These are phyloP conservation scores for Lacerta bilineata DNA, from an alignment of 2,797 vertebrate species.

Conservation along the genomic window DNA sequence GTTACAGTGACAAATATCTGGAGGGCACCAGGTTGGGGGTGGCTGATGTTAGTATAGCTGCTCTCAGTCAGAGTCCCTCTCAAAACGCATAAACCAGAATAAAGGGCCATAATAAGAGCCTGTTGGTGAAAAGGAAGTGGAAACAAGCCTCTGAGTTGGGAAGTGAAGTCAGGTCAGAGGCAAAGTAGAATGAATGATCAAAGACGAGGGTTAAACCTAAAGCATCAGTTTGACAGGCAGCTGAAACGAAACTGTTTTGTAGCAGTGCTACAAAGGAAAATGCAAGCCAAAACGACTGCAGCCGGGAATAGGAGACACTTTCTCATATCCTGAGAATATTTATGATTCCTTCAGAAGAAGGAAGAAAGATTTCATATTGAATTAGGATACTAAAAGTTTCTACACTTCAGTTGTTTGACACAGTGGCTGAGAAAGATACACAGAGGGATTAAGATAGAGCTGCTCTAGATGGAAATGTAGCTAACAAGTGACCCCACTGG, in stretches of 20 bases:
- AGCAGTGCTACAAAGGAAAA: not conserved
- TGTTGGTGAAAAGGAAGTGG: not conserved
- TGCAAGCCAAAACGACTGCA: conserved; percentile 7
- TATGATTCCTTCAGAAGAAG: conserved; percentile 24
- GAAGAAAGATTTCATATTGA: not conserved
- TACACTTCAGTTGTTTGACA: not conserved
- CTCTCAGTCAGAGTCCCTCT: not conserved
- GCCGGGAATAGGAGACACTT: conserved; percentile 27
- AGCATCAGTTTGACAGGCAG: not conserved
- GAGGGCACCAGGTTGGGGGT: too few relatives aligned
- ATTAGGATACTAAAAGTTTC: conserved; percentile 23
- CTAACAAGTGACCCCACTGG: not conserved
- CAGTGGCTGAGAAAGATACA: not conserved
- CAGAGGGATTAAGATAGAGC: conserved; percentile 27
- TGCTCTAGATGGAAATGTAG: not conserved
- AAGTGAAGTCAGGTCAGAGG: not conserved
- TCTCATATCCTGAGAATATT: conserved; percentile 9
- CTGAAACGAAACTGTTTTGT: conserved; percentile 16
- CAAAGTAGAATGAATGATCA: not conserved
- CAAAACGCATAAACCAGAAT: not conserved
- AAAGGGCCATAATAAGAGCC: not conserved
- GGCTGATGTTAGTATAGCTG: not conserved
- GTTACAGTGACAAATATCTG: too few relatives aligned
- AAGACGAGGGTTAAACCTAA: conserved; percentile 12
- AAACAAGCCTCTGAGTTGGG: conserved; percentile 2